Evolutionary conservation across 1,140 invertebrate genomes (phyloP).

Genomic region (Fragariocoptes setiger): DNA sequence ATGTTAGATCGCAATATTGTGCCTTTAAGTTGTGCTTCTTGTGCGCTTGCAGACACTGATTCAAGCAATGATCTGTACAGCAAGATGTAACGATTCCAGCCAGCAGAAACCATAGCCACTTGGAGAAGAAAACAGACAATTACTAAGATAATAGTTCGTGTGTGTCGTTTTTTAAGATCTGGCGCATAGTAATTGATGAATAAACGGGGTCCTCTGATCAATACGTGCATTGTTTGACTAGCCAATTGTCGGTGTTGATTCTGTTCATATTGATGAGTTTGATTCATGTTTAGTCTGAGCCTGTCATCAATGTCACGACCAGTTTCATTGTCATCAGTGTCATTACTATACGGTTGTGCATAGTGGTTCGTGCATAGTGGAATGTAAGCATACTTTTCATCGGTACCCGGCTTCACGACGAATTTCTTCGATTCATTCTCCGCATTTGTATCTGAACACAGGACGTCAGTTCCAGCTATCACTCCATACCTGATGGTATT

Average conservation of each 20-base stretch:
- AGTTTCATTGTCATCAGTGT: not conserved
- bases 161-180: conserved; percentile 9
- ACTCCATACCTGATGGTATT: not conserved
- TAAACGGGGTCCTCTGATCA: conserved; percentile 11
- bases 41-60: conserved; percentile 3
- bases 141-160: conserved; percentile 26
- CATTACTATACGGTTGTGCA: not conserved
- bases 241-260: not conserved
- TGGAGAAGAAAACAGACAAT: conserved; percentile 31
- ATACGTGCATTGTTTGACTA: not conserved
- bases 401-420: not conserved
- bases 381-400: not conserved
- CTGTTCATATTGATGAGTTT: too few relatives aligned
- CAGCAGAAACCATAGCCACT: conserved; percentile 31
- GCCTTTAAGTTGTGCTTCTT: conserved; percentile 16
- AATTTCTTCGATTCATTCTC: too few relatives aligned
- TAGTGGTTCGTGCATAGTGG: not conserved
- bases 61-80: conserved; percentile 39
- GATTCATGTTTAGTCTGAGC: too few relatives aligned
- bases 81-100: conserved; percentile 46
- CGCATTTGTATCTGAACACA: too few relatives aligned
- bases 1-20: conserved; percentile 23
- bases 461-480: not conserved
- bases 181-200: conserved; percentile 19
- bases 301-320: not conserved